These are phyloP conservation scores for Myotis planiceps DNA, from an alignment of 2,797 vertebrate genomes.

Conservation along the genomic window DNA sequence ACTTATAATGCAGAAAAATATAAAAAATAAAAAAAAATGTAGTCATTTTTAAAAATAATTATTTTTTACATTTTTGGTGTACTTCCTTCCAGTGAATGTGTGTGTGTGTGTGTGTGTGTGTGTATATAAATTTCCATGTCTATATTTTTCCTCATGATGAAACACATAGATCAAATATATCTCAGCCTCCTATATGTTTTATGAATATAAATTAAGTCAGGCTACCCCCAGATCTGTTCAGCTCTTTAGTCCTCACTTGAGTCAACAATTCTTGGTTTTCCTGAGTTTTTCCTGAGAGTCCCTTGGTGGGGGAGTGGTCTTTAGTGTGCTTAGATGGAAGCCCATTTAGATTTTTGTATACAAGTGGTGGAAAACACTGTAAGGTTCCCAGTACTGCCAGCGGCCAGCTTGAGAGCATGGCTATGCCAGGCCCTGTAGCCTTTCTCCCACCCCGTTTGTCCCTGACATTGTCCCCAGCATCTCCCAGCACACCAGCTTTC, in stretches of 20 bases:
- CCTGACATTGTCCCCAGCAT: not conserved
- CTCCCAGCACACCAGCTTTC: accelerated
- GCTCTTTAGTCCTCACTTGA: not conserved
- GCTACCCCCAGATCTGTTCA: not conserved
- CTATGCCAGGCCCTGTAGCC: not conserved
- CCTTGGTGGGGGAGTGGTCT: not conserved
- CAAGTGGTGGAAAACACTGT: not conserved
- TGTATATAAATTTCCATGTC: not conserved
- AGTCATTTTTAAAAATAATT: not conserved
- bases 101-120: not conserved
- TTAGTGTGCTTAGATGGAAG: not conserved
- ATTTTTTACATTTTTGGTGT: not conserved
- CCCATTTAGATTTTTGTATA: not conserved
- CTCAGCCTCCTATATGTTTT: not conserved
- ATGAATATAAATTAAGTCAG: not conserved
- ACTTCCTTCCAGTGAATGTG: not conserved
- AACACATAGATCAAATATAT: not conserved
- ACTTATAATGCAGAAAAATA: not conserved
- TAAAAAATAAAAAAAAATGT: not conserved
- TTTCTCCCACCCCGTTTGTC: not conserved
- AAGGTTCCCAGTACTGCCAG: not conserved
- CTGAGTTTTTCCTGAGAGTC: not conserved
- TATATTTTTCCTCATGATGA: not conserved
- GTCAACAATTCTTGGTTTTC: not conserved
- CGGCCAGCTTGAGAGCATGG: accelerated